Base-by-base conservation (phyloP, 2,113 vertebrate genomes). In the Spea multiplicata region DNA sequence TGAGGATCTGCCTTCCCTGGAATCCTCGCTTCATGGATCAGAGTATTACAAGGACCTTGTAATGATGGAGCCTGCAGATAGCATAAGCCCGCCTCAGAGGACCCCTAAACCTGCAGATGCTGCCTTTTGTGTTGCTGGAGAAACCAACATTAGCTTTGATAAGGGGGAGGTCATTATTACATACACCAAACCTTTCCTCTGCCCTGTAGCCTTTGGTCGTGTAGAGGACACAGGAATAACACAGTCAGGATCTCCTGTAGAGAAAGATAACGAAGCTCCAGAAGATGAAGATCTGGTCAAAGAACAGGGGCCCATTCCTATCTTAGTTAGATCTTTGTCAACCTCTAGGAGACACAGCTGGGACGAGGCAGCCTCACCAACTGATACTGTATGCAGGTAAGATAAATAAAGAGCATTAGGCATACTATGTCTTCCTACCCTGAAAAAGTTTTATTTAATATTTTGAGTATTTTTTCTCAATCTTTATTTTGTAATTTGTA, bases 261-360 rank as follows among this genome's bases (percentile, higher is more conserved):
- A 49, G 4, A 47, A 4, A 9, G 3, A 48, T 0, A 67, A 13
- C 6, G 6, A 2, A 61, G 47, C 71, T 8, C 52, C 47, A 8
- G 73, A 44, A 44, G 59, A 48, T 5, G 73, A 17, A 44, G 59
- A n/a, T 4, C 44, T 4, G 5, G 50, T 1, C 1, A 90, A 91
- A 4, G 78, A 6, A 0, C 76, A 90, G 45, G 89, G 90, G 0
- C 88, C 86, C 64, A 91, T 95, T 48, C 94, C 92, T n/a, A 88
- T 88, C 0, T 81, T 93, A 10, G 90, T 90, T 10, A 87, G 91
- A 61, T 91, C 95, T 0, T 90, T 93, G 91, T 93, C 89, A 4
- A 93, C 88, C 0, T 92, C 91, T 0, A 89, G 91, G 10, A 91
- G 95, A 75, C 93, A 94, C 89, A 98, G 96, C 89, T 96, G 92